These are phyloP conservation scores for Terrapene triunguis DNA, from an alignment of 2,113 vertebrate species.

Conservation along the genomic window DNA sequence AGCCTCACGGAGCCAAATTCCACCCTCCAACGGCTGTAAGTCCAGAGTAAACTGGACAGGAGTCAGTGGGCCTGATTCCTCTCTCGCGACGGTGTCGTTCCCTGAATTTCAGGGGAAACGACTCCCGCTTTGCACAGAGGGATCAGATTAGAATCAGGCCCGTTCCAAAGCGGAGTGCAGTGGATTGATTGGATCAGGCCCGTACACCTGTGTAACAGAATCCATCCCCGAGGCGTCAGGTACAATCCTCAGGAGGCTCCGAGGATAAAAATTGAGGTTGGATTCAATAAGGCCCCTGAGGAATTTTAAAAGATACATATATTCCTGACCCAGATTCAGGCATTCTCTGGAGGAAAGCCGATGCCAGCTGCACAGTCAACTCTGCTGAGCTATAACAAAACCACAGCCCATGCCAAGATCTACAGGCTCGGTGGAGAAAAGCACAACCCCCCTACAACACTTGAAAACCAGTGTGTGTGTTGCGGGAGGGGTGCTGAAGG, in stretches of 20 bases:
- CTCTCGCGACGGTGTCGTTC: not conserved
- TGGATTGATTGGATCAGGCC: fast-evolving
- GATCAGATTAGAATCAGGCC: not conserved
- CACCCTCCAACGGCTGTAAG: not conserved
- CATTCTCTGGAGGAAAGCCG: conserved; percentile 63
- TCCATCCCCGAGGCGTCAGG: not conserved
- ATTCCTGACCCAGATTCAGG: conserved; percentile 76
- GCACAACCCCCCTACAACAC: not conserved
- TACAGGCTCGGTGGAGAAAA: not conserved
- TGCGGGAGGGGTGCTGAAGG: fast-evolving
- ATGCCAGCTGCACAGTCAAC: conserved; percentile 58
- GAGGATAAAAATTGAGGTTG: conserved; percentile 10
- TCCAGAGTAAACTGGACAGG: not conserved
- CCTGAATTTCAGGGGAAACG: not conserved
- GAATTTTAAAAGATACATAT: conserved; percentile 32
- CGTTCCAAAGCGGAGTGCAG: fast-evolving
- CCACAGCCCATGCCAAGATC: not conserved
- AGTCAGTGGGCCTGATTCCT: not conserved
- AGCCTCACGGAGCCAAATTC: not conserved
- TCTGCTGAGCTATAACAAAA: conserved; percentile 71
- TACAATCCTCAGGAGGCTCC: not conserved
- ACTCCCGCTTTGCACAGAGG: not conserved
- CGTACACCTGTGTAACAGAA: not conserved
- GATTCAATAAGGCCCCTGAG: conserved; percentile 34
- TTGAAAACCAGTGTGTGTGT: not conserved